These are phyloP conservation scores for Antheraea pernyi DNA, from an alignment of 1,140 invertebrate genomes.

Conservation along the genomic window DNA sequence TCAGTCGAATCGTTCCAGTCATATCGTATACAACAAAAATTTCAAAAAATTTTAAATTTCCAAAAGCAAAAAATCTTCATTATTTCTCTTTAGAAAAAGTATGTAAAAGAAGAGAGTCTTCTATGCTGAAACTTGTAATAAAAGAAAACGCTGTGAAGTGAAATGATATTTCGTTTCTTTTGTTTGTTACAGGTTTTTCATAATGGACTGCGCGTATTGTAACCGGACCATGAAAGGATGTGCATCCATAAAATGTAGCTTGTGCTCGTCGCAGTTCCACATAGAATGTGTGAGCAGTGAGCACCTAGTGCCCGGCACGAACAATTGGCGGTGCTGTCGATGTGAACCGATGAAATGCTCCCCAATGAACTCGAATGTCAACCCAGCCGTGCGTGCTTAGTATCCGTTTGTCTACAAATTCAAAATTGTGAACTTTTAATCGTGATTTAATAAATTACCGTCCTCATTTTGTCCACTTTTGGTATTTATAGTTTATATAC, in stretches of 20 bases:
- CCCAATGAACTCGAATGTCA: conserved; percentile 19
- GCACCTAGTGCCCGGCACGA: conserved; percentile 41
- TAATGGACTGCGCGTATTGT: conserved; percentile 54
- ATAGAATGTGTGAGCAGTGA: conserved; percentile 56
- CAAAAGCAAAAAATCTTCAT: conserved; percentile 14
- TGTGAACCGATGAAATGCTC: conserved; percentile 28
- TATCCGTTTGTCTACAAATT: conserved; percentile 10
- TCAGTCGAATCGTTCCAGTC: conserved; percentile 26
- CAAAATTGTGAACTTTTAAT: conserved; percentile 9
- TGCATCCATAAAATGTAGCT: conserved; percentile 57
- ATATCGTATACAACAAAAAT: conserved; percentile 32
- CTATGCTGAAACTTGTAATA: background rate
- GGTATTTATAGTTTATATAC: too few relatives aligned
- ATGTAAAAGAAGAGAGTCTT: conserved; percentile 3
- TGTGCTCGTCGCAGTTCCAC: conserved; percentile 53
- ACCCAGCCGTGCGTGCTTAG: conserved; percentile 30
- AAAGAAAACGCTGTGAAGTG: background rate
- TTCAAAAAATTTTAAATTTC: conserved; percentile 35
- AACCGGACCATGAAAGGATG: conserved; percentile 53
- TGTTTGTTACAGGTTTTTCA: conserved; percentile 13
- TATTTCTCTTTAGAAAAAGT: conserved; percentile 11
- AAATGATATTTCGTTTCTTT: background rate
- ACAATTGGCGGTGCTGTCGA: conserved; percentile 51
- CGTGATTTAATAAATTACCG: background rate
- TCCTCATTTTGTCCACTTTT: background rate